Percentiles rank a stretch among this genome's conserved stretches.
Evolutionary conservation across 2,888 invertebrate genomes (phyloP).

Genomic region (Chymomyza procnemis): DNA sequence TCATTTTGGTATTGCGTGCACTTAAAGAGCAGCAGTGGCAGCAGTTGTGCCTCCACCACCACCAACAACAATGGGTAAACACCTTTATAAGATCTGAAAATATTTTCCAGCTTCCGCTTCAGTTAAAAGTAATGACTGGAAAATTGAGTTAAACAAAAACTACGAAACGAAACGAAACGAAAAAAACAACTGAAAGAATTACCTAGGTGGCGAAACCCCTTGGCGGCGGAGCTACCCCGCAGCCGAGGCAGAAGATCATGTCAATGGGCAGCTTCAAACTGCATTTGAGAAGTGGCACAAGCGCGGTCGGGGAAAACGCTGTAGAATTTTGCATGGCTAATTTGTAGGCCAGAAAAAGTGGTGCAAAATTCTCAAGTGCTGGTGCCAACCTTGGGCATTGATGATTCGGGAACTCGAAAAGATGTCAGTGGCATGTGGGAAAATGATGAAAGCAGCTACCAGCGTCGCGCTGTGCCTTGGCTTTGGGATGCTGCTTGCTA

Average conservation of each 20-base stretch:
- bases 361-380: constrained; percentile 30
- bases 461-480: too few species aligned
- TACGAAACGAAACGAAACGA: background rate
- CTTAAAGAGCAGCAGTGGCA: background rate
- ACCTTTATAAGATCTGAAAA: constrained; percentile 1
- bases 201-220: background rate
- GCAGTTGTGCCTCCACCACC: too few species aligned
- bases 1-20: constrained; percentile 39
- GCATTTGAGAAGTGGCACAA: constrained; percentile 58
- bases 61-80: constrained; percentile 16
- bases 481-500: constrained; percentile 28
- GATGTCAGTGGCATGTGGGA: constrained; percentile 64
- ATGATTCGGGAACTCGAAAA: constrained; percentile 36
- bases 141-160: background rate
- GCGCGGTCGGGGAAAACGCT: background rate
- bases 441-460: constrained; percentile 35
- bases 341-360: constrained; percentile 65
- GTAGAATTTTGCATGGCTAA: constrained; percentile 45
- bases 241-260: background rate
- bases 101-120: constrained; percentile 59
- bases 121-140: constrained; percentile 64
- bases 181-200: too few species aligned
- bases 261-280: background rate
- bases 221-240: background rate
- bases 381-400: constrained; percentile 57